Evolutionary conservation across 2,888 invertebrate genomes (phyloP).

Genomic region (Xanthostigma xanthostigma): DNA sequence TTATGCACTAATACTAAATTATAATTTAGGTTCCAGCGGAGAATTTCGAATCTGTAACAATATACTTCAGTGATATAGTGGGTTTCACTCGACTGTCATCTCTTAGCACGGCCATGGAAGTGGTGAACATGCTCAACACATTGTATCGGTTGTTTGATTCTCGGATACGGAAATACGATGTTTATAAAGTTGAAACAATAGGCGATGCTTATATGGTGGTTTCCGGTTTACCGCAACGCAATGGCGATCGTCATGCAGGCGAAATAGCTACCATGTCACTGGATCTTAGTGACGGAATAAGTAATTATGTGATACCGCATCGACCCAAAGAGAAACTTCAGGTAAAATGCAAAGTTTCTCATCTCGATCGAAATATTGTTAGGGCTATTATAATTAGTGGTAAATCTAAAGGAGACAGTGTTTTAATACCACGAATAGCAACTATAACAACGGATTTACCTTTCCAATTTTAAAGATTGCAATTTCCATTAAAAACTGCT

Average conservation of each 20-base stretch:
- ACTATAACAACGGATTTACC: too few species aligned
- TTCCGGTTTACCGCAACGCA: constrained; percentile 59
- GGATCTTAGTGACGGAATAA: constrained; percentile 53
- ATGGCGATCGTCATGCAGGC: constrained; percentile 57
- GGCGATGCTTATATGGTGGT: constrained; percentile 76
- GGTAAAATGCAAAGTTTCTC: constrained; percentile 41
- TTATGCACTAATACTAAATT: too few species aligned
- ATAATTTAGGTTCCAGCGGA: constrained; percentile 35
- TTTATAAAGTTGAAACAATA: constrained; percentile 56
- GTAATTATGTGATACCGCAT: constrained; percentile 52
- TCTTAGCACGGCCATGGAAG: constrained; percentile 64
- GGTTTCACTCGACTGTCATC: constrained; percentile 71
- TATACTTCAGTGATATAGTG: constrained; percentile 74
- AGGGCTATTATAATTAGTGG: too few species aligned
- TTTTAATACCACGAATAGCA: too few species aligned
- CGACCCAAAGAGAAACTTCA: constrained; percentile 50
- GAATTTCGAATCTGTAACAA: constrained; percentile 66
- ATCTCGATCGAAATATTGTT: too few species aligned
- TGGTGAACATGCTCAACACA: constrained; percentile 75
- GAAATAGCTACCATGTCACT: constrained; percentile 68
- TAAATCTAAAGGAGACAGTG: too few species aligned
- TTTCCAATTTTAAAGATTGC: too few species aligned
- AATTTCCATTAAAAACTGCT: too few species aligned
- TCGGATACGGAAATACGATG: constrained; percentile 47
- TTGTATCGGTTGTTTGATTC: constrained; percentile 79